Base-by-base conservation (phyloP, 2,797 vertebrate species). In the Liparis tanakae region DNA sequence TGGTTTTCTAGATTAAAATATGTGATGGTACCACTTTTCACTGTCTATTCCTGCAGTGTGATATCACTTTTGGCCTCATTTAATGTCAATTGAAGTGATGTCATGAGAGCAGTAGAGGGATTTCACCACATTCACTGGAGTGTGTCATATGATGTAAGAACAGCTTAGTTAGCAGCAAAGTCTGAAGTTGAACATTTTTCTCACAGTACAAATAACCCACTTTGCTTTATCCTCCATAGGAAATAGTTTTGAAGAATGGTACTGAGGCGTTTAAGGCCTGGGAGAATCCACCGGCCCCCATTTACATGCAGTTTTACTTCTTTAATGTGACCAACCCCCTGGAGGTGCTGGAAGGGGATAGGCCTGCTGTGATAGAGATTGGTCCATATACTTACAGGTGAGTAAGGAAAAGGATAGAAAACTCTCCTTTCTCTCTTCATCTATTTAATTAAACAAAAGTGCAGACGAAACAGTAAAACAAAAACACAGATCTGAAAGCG, bases 341-440 rank as follows among this genome's bases (percentile, higher is more conserved):
- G 10, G 98, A 99, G 89, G 93, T 97, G 67, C 89, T 99, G 67
- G 78, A 80, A 6, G 98, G 98, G 0, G 94, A 95, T 0, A 90
- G 70, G 55, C 98, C 98, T 6, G 92, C 93, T 0, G 94, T 99
- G 22, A 68, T 94, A 61, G 95, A 99, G 92, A 89, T 96, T 54
- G 98, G 98, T 17, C 98, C 98, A 0, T 99, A 99, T 78, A 98
- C 97, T 0, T 99, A 99, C 94, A 96, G 97, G 98, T 98, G 89
- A 89, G 79, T 73, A 50, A 48, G 14, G 7, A 55, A 46, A 1
- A 7, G 2, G n/a, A 39, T 2, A 39, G 44, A 34, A 3, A 0
- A 25, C 0, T 54, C 7, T 54, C 14, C 5, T 14, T 65, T 53
- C 18, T 18, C 36, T 18, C 1, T 36, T 46, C 9, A 10, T 43